Evolutionary conservation across 2,113 vertebrate genomes (phyloP), one percentile per base, ranked within the genome.

Genomic region (Atrichornis clamosus): DNA sequence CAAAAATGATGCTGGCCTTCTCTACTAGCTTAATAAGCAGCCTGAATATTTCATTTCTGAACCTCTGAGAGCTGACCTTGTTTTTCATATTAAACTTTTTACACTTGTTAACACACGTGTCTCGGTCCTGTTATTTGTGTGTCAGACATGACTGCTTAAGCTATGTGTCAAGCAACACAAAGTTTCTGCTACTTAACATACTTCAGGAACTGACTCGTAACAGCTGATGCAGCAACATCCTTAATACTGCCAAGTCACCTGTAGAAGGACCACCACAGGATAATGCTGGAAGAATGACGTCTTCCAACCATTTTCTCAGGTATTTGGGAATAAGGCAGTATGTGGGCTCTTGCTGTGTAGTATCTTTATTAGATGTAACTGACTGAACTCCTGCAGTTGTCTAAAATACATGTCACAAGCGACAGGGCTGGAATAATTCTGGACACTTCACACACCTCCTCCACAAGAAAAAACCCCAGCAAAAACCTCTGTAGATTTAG

Each of bases 391-490:
- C 47, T 50, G 33, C 26, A 58, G 41, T 27, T 84, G 26, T 28
- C 44, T 60, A 27, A 67, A 87, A 76, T 6, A 60, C 8, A 15
- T 13, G 35, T 53, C 47, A 47, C 1, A 24, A 7, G 15, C 32
- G 39, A 80, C 0, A 47, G 0, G 22, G 52, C 0, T 39, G 11
- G 24, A 68, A 5, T 17, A 62, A n/a, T 42, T 64, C 7, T 46
- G 32, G 59, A 87, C 27, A 70, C 22, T 39, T 80, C 21, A 39
- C 12, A 47, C 1, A 28, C 6, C 7, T 60, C 11, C 30, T 75
- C 37, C 5, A 0, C 21, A 42, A 77, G 20, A 30, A 67, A 65
- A 75, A 82, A 42, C 0, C 0, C 2, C 41, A 83, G 15, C 10
- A 46, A 37, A 81, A 64, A 9, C 9, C 8, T 60, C 18, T 26